phyloP scores from a whole-genome alignment of 2,888 invertebrate genomes.

The Taphrorychus bicolor region DNA sequence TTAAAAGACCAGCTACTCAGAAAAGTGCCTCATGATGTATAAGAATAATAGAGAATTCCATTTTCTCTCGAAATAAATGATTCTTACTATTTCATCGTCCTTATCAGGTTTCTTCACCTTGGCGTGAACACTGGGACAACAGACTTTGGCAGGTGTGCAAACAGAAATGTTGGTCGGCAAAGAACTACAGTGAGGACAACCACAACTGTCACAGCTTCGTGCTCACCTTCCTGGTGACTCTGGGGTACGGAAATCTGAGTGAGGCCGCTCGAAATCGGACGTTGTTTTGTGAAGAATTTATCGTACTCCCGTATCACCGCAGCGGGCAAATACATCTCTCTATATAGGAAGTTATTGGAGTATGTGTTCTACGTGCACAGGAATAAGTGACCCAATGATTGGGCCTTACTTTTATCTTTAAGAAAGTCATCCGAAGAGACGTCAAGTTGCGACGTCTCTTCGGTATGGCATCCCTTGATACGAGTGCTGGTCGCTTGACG shows the following conservation, averaged over 20 bases:
- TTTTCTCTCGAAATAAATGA: too few relatives aligned
- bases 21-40: too few relatives aligned
- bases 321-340: constrained; percentile 83
- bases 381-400: constrained; percentile 44
- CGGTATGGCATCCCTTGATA: too few relatives aligned
- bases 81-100: too few relatives aligned
- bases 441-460: too few relatives aligned
- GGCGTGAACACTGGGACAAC: constrained; percentile 76
- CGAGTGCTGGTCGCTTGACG: too few relatives aligned
- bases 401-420: too few relatives aligned
- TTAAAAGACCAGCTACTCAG: too few relatives aligned
- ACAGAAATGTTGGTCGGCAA: constrained; percentile 70
- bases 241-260: constrained; percentile 75
- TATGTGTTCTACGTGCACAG: constrained; percentile 63
- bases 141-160: constrained; percentile 69
- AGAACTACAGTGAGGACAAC: constrained; percentile 75
- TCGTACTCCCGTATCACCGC: constrained; percentile 82
- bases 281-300: constrained; percentile 80
- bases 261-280: constrained; percentile 72
- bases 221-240: constrained; percentile 75
- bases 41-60: too few relatives aligned
- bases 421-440: too few relatives aligned
- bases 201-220: constrained; percentile 91
- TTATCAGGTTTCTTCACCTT: constrained; percentile 63
- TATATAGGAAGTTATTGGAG: constrained; percentile 75